Evolutionary conservation across 2,888 invertebrate species (phyloP).

Genomic region (Apamea anceps): DNA sequence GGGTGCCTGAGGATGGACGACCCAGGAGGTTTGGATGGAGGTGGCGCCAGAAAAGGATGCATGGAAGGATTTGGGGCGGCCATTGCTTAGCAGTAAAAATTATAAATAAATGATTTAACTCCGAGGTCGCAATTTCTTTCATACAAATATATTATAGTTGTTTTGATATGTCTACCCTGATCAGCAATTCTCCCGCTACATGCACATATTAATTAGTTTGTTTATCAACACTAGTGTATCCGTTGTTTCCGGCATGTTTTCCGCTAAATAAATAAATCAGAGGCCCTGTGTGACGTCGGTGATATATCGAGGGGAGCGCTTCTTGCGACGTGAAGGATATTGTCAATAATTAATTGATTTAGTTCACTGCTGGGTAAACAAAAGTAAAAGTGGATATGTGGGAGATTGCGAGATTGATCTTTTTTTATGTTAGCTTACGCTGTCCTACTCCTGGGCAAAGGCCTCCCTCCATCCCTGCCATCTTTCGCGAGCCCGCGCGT

Average conservation of each 20-base stretch:
- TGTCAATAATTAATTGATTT: slow-evolving; percentile 44
- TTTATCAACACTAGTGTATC: slow-evolving; percentile 10
- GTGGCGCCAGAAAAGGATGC: too few species aligned
- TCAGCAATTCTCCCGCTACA: not conserved
- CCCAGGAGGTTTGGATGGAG: too few species aligned
- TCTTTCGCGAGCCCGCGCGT: too few species aligned
- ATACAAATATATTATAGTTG: not conserved
- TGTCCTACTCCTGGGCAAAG: too few species aligned
- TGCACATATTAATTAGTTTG: slow-evolving; percentile 33
- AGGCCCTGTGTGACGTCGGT: slow-evolving; percentile 19
- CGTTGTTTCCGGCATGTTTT: slow-evolving; percentile 25
- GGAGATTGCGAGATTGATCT: not conserved
- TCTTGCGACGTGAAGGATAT: slow-evolving; percentile 30
- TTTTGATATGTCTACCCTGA: not conserved
- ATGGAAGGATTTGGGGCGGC: too few species aligned
- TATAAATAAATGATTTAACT: too few species aligned
- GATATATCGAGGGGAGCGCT: slow-evolving; percentile 30
- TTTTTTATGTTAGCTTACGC: too few species aligned
- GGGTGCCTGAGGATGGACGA: too few species aligned
- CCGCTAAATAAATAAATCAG: slow-evolving; percentile 32
- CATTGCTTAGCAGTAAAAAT: too few species aligned
- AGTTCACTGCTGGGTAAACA: not conserved
- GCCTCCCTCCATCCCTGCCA: too few species aligned
- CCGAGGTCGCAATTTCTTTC: not conserved
- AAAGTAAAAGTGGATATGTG: not conserved